Percentiles rank a stretch among this genome's conserved stretches.
phyloP scores from a whole-genome alignment of 2,113 vertebrate genomes.

The Psettodes erumei region DNA sequence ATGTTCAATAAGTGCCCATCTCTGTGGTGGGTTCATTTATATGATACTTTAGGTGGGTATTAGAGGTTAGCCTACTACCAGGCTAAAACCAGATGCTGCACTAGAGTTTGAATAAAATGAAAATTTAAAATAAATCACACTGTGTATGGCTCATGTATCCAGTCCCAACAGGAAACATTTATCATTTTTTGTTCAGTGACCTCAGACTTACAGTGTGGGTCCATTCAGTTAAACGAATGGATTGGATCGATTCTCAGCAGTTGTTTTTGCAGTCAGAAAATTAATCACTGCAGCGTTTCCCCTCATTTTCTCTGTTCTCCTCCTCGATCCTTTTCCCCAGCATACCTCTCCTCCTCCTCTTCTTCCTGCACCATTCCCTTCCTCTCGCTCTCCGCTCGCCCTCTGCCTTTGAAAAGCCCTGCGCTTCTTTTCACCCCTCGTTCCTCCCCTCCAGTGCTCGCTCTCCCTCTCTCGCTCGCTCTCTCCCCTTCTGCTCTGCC shows the following conservation, averaged over 20 bases:
- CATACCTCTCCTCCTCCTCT: constrained; percentile 13
- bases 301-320: constrained; percentile 52
- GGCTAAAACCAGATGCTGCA: no score
- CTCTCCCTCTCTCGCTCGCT: constrained; percentile 38
- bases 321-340: constrained; percentile 11
- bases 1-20: neutral
- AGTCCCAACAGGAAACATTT: constrained; percentile 42
- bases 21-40: neutral
- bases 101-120: neutral
- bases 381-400: constrained; percentile 14
- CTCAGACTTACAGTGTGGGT: constrained; percentile 48
- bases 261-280: constrained; percentile 52
- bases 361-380: constrained; percentile 7
- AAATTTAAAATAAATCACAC: neutral
- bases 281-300: constrained; percentile 54
- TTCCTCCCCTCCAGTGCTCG: constrained; percentile 53
- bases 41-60: neutral
- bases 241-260: constrained; percentile 56
- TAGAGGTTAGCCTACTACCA: neutral
- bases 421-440: constrained; percentile 53
- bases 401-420: constrained; percentile 60
- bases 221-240: constrained; percentile 62
- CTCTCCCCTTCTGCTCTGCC: constrained; percentile 78
- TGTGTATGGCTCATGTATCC: constrained; percentile 21
- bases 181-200: constrained; percentile 65